These are phyloP conservation scores for Drosophila atripex DNA, from an alignment of 2,888 invertebrate species.

Conservation along the genomic window DNA sequence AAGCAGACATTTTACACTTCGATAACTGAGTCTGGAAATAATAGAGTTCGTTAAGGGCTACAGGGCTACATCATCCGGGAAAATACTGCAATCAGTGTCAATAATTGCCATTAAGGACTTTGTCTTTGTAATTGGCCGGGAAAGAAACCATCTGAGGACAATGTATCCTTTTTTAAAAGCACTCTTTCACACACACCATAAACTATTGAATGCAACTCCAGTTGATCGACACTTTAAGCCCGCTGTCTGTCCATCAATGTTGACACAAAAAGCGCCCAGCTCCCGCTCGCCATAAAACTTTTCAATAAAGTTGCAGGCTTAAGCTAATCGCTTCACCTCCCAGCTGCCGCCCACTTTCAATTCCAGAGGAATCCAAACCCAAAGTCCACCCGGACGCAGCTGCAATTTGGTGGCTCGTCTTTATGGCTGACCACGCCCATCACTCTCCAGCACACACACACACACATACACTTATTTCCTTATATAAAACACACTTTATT, in stretches of 20 bases:
- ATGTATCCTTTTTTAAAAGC: not conserved
- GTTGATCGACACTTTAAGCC: slow-evolving; percentile 35
- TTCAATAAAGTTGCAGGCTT: slow-evolving; percentile 68
- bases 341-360: not conserved
- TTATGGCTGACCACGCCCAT: slow-evolving; percentile 47
- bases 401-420: slow-evolving; percentile 39
- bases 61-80: not conserved
- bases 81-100: not conserved
- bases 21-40: slow-evolving; percentile 18
- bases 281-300: slow-evolving; percentile 41
- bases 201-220: slow-evolving; percentile 22
- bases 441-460: slow-evolving; percentile 11
- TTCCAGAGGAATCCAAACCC: not conserved
- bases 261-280: slow-evolving; percentile 29
- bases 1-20: too few relatives aligned
- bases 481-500: slow-evolving; percentile 39
- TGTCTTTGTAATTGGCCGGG: not conserved
- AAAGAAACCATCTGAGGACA: not conserved
- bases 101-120: not conserved
- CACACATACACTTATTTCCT: slow-evolving; percentile 7
- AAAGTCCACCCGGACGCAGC: slow-evolving; percentile 21
- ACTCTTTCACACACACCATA: not conserved
- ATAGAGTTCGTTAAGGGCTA: slow-evolving; percentile 14
- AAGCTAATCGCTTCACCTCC: slow-evolving; percentile 55
- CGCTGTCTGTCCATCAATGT: slow-evolving; percentile 24